phyloP scores from a whole-genome alignment of 2,797 vertebrate genomes.

The Xenops minutus region DNA sequence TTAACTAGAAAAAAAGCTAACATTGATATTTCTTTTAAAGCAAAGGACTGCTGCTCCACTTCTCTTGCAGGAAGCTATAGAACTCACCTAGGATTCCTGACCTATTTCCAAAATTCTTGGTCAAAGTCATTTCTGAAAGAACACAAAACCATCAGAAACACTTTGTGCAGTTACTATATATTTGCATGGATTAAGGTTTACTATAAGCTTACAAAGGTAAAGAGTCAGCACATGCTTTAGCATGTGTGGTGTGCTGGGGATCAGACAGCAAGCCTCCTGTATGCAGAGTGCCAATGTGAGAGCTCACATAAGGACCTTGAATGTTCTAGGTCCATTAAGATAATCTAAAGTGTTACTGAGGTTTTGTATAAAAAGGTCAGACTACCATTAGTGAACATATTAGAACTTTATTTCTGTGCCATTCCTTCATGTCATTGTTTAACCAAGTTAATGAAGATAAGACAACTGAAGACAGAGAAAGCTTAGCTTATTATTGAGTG shows the following conservation, averaged over 20 bases:
- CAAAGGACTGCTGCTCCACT: background rate
- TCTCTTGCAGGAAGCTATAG: background rate
- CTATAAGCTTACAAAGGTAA: background rate
- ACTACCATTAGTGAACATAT: background rate
- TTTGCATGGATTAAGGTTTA: background rate
- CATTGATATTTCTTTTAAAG: background rate
- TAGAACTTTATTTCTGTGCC: background rate
- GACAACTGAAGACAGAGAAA: background rate
- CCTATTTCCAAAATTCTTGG: background rate
- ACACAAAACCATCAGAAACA: background rate
- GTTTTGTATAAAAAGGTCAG: background rate
- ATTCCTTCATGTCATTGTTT: background rate
- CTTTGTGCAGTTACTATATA: background rate
- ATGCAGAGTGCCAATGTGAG: background rate
- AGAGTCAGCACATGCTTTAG: background rate
- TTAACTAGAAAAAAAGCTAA: background rate
- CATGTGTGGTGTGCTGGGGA: background rate
- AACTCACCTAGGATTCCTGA: background rate
- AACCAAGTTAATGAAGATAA: background rate
- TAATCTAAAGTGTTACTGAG: background rate
- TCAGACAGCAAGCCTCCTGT: background rate
- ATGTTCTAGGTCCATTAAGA: background rate
- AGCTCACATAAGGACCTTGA: background rate
- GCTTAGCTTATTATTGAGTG: background rate
- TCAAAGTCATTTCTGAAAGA: background rate